Evolutionary conservation across 2,113 vertebrate species (phyloP), one percentile per base, ranked within the genome.

Genomic region (Gavia stellata): DNA sequence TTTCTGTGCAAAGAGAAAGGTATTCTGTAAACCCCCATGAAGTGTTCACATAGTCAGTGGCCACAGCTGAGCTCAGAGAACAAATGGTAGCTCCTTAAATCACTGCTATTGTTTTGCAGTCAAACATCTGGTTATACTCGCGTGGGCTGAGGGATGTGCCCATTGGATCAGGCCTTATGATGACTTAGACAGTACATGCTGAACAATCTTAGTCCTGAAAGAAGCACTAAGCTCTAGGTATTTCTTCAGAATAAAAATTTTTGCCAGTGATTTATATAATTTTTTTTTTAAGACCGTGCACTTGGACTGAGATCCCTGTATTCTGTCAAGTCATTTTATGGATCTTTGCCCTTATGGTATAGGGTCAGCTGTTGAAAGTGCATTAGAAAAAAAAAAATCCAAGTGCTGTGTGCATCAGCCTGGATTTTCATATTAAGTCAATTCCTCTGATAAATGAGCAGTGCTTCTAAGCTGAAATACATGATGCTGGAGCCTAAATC

Each of bases 91-190:
- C 81, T 87, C 87, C 25, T 87, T 85, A 91, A 87, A 68, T 91
- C 40, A 29, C 62, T 75, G 47, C 52, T 89, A 0, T 73, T 88
- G 45, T 86, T 91, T 80, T 75, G 53, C 56, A 42, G 68, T 73
- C 36, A 63, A 68, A 79, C 87, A 95, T 95, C 93, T 95, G 95
- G 84, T 96, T 92, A 42, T 80, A 40, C 58, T 95, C 58, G n/a
- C 2, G 8, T 59, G 81, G 36, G 53, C 49, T 65, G 73, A 93
- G 56, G 56, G 72, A 56, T 58, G 14, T 91, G 56, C 62, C 86
- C 15, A 0, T 40, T 82, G 91, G 84, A 87, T 87, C 66, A 42
- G 49, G 66, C n/a, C 49, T 63, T 56, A 0, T 7, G 11, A 75
- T 40, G 44, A 71, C 53, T 70, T 93, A 67, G 92, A 66, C 59